Conservation (phyloP, 2,797 vertebrate genomes). For the Clarias platycephalus region DNA sequence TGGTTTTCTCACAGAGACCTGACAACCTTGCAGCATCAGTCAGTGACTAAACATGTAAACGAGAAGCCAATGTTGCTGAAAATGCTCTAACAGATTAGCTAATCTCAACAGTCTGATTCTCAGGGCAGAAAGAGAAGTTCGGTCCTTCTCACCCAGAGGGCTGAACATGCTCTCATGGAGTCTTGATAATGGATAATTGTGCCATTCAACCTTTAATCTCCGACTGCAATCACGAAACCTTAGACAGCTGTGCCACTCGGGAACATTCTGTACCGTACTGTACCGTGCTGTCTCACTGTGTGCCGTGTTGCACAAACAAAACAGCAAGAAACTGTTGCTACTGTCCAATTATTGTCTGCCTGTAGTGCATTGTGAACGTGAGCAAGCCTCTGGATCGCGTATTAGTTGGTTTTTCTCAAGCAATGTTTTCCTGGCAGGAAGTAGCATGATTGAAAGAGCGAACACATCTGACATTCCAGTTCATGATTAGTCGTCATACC, state of each 20-base stretch:
- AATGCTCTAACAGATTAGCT: not conserved
- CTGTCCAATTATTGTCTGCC: not conserved
- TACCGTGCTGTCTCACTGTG: not conserved
- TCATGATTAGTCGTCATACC: constrained; percentile 59
- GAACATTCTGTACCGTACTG: not conserved
- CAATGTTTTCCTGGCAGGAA: constrained; percentile 38
- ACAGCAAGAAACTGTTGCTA: not conserved
- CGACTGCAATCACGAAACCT: not conserved
- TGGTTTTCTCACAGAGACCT: not conserved
- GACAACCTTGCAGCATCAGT: not conserved
- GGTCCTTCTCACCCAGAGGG: not conserved
- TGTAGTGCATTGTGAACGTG: not conserved
- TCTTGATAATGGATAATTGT: not conserved
- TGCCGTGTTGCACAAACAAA: constrained; percentile 4
- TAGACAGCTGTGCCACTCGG: not conserved
- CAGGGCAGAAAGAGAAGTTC: not conserved
- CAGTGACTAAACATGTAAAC: not conserved
- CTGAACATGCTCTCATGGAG: not conserved
- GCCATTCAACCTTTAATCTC: not conserved
- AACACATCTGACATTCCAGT: constrained; percentile 56
- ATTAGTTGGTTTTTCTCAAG: constrained; percentile 4
- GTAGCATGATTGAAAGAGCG: constrained; percentile 8
- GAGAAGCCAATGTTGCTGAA: not conserved
- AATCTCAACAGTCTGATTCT: not conserved
- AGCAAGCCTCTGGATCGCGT: constrained; percentile 17